phyloP scores from a whole-genome alignment of 1,140 invertebrate genomes.

The Pseudobourletiella spinata region DNA sequence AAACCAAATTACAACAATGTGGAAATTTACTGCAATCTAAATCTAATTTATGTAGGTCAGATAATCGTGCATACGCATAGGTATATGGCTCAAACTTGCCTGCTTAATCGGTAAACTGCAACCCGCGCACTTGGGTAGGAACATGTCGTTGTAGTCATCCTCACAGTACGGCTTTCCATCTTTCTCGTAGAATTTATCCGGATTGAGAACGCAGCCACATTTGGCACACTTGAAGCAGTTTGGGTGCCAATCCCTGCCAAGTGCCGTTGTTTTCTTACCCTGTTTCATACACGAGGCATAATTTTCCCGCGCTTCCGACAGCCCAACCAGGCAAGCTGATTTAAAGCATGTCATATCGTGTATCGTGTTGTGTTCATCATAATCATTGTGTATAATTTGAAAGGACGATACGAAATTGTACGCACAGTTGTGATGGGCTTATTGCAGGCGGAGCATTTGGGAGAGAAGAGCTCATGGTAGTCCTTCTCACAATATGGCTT shows the following conservation, averaged over 20 bases:
- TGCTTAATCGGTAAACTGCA: constrained; percentile 21
- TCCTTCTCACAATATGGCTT: constrained; percentile 55
- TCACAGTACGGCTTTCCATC: constrained; percentile 26
- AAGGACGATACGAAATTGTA: no score
- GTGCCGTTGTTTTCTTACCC: constrained; percentile 35
- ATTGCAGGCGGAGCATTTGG: constrained; percentile 29
- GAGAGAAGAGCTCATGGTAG: constrained; percentile 23
- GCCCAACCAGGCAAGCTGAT: no score
- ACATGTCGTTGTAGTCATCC: constrained; percentile 26
- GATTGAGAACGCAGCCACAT: constrained; percentile 16
- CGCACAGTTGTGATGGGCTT: constrained; percentile 46
- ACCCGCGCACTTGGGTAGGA: constrained; percentile 24
- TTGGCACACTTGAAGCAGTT: constrained; percentile 54
- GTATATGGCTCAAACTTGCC: constrained; percentile 9
- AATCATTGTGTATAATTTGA: no score
- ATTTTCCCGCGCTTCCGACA: no score
- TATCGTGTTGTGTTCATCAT: no score
- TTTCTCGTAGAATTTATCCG: constrained; percentile 26
- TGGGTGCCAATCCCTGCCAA: constrained; percentile 49
- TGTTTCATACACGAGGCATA: no score
- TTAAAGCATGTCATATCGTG: no score
- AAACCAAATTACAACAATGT: no score
- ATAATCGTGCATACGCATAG: no score
- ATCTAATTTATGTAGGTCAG: no score
- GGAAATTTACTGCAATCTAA: no score